Percentiles rank a stretch among this genome's conserved stretches.
phyloP scores from a whole-genome alignment of 2,888 invertebrate species.

The Cephus runcator region DNA sequence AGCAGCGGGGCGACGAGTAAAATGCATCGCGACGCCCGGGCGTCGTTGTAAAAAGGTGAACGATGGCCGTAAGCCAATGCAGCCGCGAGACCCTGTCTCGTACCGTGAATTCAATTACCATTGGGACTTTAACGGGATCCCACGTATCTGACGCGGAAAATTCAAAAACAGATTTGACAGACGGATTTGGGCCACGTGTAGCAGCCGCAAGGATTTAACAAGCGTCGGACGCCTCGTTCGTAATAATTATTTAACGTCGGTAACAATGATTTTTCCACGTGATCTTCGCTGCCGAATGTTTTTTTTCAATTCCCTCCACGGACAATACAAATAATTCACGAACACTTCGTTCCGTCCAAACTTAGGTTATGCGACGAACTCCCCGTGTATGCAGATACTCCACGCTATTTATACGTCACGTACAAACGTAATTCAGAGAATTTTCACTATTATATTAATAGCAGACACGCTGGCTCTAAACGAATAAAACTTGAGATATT shows the following conservation, averaged over 20 bases:
- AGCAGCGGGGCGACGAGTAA: not conserved
- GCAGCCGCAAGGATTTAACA: not conserved
- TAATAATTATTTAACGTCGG: not conserved
- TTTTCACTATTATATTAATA: not conserved
- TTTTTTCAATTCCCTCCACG: too few species aligned
- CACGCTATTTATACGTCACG: not conserved
- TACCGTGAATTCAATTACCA: not conserved
- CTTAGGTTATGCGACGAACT: not conserved
- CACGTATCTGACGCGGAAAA: not conserved
- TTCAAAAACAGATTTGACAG: not conserved
- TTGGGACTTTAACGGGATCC: not conserved
- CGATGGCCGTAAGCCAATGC: not conserved
- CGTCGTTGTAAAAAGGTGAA: not conserved
- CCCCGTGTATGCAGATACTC: not conserved
- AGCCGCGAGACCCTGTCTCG: not conserved
- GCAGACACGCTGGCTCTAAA: not conserved
- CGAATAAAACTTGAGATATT: not conserved
- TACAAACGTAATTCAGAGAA: not conserved
- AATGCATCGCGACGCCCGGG: not conserved
- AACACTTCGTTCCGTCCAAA: too few species aligned
- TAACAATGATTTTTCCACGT: not conserved
- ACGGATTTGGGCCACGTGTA: not conserved
- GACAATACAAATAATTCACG: too few species aligned
- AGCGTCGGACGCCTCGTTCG: not conserved
- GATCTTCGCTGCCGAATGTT: too few species aligned